Base-by-base conservation (phyloP, 2,888 invertebrate species). In the Cataglyphis altisquamis region DNA sequence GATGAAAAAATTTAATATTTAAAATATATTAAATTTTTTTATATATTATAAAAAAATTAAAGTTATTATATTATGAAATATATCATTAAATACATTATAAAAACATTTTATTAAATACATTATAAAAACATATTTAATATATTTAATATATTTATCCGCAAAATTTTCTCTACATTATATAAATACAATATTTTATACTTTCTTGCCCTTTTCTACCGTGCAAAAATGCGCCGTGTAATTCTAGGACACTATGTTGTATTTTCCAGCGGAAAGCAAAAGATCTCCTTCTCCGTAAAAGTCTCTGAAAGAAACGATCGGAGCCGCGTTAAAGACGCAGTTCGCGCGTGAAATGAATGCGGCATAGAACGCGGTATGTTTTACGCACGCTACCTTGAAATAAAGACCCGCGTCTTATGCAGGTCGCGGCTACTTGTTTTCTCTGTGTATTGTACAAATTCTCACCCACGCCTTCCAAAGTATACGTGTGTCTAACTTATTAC, bases 341-440 rank as follows among this genome's bases (percentile, higher is more conserved):
- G 4, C 78, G 41, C 57, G 70, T 21, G 3, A 70, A 12, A n/a
- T 10, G 45, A 29, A 15, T 41, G 41, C 67, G n/a, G 21, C 18
- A 25, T 18, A 36, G 36, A 6, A 45, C 29, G 29, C 29, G 45
- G 18, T 25, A 57, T 15, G 72, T 52, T 8, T 52, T 52, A 41
- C 70, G 52, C 66, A 62, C 78, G 55, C 67, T 66, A 74, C 87
- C 83, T 87, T 88, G 87, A 89, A 86, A 90, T 85, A 83, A 86
- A 90, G 86, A 87, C 84, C 84, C 84, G 88, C 84, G 83, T 0
- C 21, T 87, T 84, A 85, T 88, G 86, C 89, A 88, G 90, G 89
- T 89, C 88, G 86, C 72, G 85, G 85, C 87, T 87, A 88, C 88
- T 90, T 86, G 87, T 87, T 84, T 86, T 85, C 83, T 82, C 74